Evolutionary conservation across 2,888 invertebrate species (phyloP).

Genomic region (Bruchidius siliquastri): DNA sequence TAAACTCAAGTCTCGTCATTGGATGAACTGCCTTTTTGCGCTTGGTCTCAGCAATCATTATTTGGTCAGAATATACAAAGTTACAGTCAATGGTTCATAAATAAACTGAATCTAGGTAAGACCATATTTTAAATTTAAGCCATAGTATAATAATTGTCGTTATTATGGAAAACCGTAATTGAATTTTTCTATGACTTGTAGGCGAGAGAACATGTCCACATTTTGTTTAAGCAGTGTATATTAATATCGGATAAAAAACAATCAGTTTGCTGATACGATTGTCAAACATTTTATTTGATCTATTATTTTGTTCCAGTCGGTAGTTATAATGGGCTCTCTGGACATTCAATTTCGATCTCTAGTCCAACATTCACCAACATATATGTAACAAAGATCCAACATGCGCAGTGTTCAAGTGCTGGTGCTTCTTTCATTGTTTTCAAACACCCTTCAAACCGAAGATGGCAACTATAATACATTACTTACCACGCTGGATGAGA

Average conservation of each 20-base stretch:
- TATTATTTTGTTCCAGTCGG: background rate
- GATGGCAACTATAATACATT: background rate
- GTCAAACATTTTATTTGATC: background rate
- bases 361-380: background rate
- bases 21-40: too few species aligned
- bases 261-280: background rate
- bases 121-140: too few species aligned
- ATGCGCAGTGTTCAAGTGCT: background rate
- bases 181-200: too few species aligned
- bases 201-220: background rate
- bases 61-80: too few species aligned
- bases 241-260: background rate
- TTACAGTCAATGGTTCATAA: too few species aligned
- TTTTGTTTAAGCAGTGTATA: background rate
- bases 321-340: background rate
- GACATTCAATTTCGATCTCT: background rate
- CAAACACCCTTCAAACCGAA: background rate
- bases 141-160: too few species aligned
- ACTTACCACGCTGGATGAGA: background rate
- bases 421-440: background rate
- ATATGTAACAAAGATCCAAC: background rate
- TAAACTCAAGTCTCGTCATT: too few species aligned
- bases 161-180: too few species aligned
- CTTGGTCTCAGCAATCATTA: too few species aligned
- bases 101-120: too few species aligned